Evolutionary conservation across 2,797 vertebrate genomes (phyloP), one percentile per base, ranked within the genome.

Genomic region (Cossypha caffra): DNA sequence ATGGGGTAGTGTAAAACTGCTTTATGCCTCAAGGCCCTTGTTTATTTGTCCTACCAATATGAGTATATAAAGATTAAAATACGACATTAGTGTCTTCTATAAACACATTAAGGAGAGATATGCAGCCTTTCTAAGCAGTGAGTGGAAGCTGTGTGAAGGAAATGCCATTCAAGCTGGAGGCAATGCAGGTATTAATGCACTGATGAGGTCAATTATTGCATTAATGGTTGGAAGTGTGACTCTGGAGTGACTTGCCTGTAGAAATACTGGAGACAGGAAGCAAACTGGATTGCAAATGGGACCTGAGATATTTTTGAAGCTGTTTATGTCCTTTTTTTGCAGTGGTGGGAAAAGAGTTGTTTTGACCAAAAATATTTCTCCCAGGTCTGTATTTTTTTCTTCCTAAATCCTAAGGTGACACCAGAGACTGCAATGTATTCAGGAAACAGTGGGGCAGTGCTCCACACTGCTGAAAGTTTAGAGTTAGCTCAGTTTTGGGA

Each of bases 311-410:
- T 3, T 84, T 84, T n/a, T 71, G 40, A 51, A 74, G 20, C 16
- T 66, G 4, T n/a, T 74, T 50, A 5, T 26, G 15, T 13, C 3
- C 6, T 29, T 73, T 80, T 73, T 91, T 38, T 75, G 20, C 17
- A 35, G 9, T 23, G 3, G 2, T 47, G 13, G 9, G 33, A 20
- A 68, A 61, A 10, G 0, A 2, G 17, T n/a, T 68, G 4, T 68
- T 33, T 42, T 37, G 25, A 61, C 3, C 10, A 16, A 48, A 28
- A 69, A 35, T 28, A 37, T 25, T 66, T 62, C 51, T 84, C 17
- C 24, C 11, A 28, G 4, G 28, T 64, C 35, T 37, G 21, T 73
- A 4, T 19, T 69, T 69, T 73, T 64, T 19, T 19, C 9, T 74
- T 84, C 35, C 18, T 33, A 64, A 71, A 78, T 51, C 24, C 19